Conservation (phyloP, 2,888 invertebrate species). For the Smittia aterrima region DNA sequence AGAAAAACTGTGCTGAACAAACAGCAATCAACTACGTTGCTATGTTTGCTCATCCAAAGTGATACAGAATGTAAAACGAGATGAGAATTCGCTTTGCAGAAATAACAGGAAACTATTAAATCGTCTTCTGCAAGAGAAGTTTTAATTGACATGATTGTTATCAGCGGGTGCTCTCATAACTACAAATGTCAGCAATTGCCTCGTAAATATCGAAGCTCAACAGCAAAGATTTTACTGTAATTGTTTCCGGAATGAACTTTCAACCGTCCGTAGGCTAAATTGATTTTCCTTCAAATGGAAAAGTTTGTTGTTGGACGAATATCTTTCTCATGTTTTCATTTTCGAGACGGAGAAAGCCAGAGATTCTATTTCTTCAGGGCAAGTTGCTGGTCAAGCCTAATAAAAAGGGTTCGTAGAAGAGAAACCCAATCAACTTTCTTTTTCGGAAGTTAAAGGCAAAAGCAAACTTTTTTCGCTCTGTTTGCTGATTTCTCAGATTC, state of each 20-base stretch:
- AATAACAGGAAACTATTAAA: slow-evolving; percentile 19
- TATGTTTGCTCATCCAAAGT: not conserved
- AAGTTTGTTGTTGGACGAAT: slow-evolving; percentile 14
- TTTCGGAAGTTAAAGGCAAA: not conserved
- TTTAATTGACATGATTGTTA: slow-evolving; percentile 27
- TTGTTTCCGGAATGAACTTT: slow-evolving; percentile 19
- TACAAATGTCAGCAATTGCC: not conserved
- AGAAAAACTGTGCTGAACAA: not conserved
- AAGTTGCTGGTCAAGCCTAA: slow-evolving; percentile 10
- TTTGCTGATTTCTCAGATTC: not conserved
- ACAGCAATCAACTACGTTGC: not conserved
- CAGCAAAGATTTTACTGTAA: not conserved
- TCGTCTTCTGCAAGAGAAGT: not conserved
- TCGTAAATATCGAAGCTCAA: not conserved
- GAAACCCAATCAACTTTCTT: slow-evolving; percentile 14
- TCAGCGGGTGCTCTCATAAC: not conserved
- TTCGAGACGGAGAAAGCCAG: not conserved
- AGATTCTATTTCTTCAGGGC: not conserved
- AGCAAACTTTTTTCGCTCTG: not conserved
- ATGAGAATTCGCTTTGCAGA: not conserved
- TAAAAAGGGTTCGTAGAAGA: slow-evolving; percentile 1
- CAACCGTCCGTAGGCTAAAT: not conserved
- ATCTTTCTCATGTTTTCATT: not conserved
- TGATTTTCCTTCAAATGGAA: slow-evolving; percentile 1
- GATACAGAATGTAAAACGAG: not conserved